Conservation (phyloP, 64 coral and sea anemone species). For the Actinia equina region DNA sequence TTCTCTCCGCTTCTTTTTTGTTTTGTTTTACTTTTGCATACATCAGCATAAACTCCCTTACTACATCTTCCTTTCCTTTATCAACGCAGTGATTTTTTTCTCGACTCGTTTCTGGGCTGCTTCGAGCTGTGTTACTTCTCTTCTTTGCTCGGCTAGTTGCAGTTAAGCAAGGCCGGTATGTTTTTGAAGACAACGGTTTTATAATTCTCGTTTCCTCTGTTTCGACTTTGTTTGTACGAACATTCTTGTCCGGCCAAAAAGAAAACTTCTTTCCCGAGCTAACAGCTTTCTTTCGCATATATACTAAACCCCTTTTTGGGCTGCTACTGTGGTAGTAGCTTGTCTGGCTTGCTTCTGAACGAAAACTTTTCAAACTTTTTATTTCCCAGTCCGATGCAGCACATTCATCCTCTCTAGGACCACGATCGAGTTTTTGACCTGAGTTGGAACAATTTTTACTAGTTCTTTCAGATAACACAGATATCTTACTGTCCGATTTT, state of each 20-base stretch:
- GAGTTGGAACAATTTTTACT: neutral
- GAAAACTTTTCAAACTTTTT: neutral
- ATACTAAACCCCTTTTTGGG: neutral
- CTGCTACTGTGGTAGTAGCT: neutral
- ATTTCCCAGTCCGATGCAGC: neutral
- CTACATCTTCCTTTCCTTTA: neutral
- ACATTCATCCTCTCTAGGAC: neutral
- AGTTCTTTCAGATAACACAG: neutral
- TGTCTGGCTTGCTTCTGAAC: neutral
- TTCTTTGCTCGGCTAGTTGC: neutral
- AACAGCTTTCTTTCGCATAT: neutral
- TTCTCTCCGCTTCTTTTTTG: neutral
- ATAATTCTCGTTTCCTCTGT: constrained; percentile 2
- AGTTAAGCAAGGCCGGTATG: constrained; percentile 6
- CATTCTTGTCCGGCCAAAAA: neutral
- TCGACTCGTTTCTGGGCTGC: neutral
- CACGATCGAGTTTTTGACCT: neutral
- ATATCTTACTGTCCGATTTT: neutral
- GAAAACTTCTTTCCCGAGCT: neutral
- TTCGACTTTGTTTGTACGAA: constrained; percentile 1
- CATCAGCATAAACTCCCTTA: constrained; percentile 24
- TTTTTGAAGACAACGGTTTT: constrained; percentile 4
- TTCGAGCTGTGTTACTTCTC: neutral
- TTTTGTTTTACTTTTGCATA: constrained; percentile 31
- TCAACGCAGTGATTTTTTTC: neutral